Evolutionary conservation across 1,140 invertebrate genomes (phyloP), one percentile per base, ranked within the genome.

Genomic region (Dolichoris vasculosae): DNA sequence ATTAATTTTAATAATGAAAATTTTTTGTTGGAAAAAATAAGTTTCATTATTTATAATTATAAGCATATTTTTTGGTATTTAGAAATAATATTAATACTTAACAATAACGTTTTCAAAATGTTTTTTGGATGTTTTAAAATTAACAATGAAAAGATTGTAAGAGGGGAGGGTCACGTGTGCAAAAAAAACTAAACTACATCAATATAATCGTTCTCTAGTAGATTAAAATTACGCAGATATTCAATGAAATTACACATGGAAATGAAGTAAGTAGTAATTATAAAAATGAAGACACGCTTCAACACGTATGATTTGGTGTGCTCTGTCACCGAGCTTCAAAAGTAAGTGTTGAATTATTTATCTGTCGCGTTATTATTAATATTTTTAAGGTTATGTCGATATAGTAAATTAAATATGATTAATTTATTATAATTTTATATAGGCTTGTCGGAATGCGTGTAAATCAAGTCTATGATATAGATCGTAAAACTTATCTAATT

Each of bases 391-490:
- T 82, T 86, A 82, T 64, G 17, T 32, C n/a, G 20, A 2, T n/a
- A 17, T 59, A 46, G 63, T 82, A 48, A 35, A 71, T 23, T 55
- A 35, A 32, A n/a, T 82, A 43, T 84, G 48, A 71, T 78, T 80
- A 59, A 69, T 82, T 81, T 79, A 43, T 80, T 78, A 51, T 0
- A 82, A 80, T 83, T 87, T 87, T 88, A 93, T 94, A 84, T 90
- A 98, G 97, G 88, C 94, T 97, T 82, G 93, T 98, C 88, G 98
- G 98, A 43, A 97, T 99, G 96, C 94, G 99, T 90, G 97, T 99
- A 0, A 97, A 97, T 91, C 99, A 99, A 94, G 96, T 99, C 30
- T 99, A 99, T 94, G 99, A 99, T 92, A 96, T 99, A 84, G 98
- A 99, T 92, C 96, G 97, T 91, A 99, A 98, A 92, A 99, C 98